These are phyloP conservation scores for Hydrotaea diabolus DNA, from an alignment of 2,888 invertebrate genomes.

Conservation along the genomic window DNA sequence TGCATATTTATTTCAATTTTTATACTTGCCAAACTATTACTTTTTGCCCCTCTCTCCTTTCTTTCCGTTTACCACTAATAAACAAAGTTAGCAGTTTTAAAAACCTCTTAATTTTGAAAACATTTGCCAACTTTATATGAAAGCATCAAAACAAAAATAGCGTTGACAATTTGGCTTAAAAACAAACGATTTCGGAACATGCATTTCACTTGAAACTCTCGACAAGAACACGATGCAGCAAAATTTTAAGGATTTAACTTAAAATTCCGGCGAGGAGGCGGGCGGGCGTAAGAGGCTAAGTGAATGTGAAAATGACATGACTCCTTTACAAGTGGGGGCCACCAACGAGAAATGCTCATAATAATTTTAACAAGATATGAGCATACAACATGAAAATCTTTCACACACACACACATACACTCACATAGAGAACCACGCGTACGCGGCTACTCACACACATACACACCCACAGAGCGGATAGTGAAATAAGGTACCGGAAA, in stretches of 20 bases:
- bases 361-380: constrained; percentile 56
- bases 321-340: constrained; percentile 14
- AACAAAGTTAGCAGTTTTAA: background rate
- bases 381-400: constrained; percentile 43
- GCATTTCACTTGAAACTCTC: background rate
- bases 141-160: background rate
- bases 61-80: background rate
- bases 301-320: constrained; percentile 19
- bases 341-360: constrained; percentile 42
- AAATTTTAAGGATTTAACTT: constrained; percentile 38
- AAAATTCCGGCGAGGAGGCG: background rate
- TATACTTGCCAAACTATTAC: background rate
- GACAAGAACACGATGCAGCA: background rate
- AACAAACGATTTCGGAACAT: constrained; percentile 19
- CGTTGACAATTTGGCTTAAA: constrained; percentile 34
- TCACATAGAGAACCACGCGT: background rate
- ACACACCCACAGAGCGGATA: constrained; percentile 17
- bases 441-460: background rate
- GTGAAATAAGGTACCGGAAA: constrained; percentile 54
- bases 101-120: background rate
- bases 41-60: background rate
- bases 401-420: background rate
- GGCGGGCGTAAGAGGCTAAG: too few species aligned
- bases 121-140: background rate
- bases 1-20: too few species aligned